phyloP scores from a whole-genome alignment of 2,888 invertebrate genomes.

The Mycalesis mineus region DNA sequence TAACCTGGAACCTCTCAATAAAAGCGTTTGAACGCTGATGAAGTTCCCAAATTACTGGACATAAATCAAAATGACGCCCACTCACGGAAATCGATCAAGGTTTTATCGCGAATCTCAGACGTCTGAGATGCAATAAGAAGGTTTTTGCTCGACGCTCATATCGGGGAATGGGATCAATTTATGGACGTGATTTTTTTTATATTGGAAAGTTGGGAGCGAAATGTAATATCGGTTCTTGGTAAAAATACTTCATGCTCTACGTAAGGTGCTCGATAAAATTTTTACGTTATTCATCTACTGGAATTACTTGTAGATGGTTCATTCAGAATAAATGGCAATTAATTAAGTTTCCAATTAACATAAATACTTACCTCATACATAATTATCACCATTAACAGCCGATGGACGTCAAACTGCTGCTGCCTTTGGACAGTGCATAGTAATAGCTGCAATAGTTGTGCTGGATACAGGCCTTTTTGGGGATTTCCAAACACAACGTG shows the following conservation, averaged over 20 bases:
- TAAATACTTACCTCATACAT: no score
- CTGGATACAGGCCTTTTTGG: no score
- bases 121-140: constrained; percentile 47
- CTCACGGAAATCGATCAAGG: constrained; percentile 40
- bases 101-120: constrained; percentile 46
- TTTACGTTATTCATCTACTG: neutral
- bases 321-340: no score
- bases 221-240: constrained; percentile 8
- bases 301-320: no score
- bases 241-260: neutral
- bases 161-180: constrained; percentile 46
- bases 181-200: constrained; percentile 33
- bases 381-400: no score
- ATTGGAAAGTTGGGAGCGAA: constrained; percentile 10
- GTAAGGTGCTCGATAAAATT: neutral
- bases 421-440: no score
- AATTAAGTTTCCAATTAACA: no score
- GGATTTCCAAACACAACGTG: no score
- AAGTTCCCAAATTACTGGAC: constrained; percentile 17
- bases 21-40: neutral
- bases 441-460: no score
- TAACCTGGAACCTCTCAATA: neutral
- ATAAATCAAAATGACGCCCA: constrained; percentile 26
- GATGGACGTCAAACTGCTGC: no score
- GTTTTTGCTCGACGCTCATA: constrained; percentile 49